Base-by-base conservation (phyloP, 2,888 invertebrate genomes). In the Rhyacophila evoluta region DNA sequence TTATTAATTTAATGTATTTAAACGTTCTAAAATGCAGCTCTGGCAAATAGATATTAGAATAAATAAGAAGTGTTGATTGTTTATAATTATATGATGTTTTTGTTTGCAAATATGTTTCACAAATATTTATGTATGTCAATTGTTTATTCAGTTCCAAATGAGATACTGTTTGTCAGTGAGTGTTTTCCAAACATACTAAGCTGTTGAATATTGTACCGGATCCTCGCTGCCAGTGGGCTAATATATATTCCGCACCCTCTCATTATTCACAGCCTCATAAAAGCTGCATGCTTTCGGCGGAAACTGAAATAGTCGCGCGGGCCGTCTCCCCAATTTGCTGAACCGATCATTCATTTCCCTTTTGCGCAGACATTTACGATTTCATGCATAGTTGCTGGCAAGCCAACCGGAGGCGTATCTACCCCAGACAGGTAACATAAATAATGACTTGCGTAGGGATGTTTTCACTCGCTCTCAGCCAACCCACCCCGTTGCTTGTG, bases 371-470 rank as follows among this genome's bases (percentile, higher is more conserved):
- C 80, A 37, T 80, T 80, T 80, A 80, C 80, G 80, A 79, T 55
- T 73, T 55, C 55, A 55, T 55, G 55, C 55, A 55, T 55, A 55
- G 55, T 55, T 55, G 77, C 67, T 55, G 75, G 29, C 27, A 38
- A 74, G 19, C 74, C 67, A 67, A 67, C 69, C 38, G 33, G 10
- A 67, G 6, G 71, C 37, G 72, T 38, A 68, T 74, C 75, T 67
- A 29, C 74, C 74, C 69, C 70, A 36, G 79, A 73, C 70, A 77
- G 79, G 41, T 68, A 67, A 72, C 79, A 77, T 79, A 79, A 79
- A 79, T 79, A 79, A 79, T 85, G 85, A 86, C 85, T 84, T 84
- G 85, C 85, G 84, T 83, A 84, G 84, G 84, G 83, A 55, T 55
- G 55, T 55, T 55, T 55, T 55, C 55, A 19, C 55, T 25, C 55